Evolutionary conservation across 2,888 invertebrate species (phyloP).

Genomic region (Emmelina monodactyla): DNA sequence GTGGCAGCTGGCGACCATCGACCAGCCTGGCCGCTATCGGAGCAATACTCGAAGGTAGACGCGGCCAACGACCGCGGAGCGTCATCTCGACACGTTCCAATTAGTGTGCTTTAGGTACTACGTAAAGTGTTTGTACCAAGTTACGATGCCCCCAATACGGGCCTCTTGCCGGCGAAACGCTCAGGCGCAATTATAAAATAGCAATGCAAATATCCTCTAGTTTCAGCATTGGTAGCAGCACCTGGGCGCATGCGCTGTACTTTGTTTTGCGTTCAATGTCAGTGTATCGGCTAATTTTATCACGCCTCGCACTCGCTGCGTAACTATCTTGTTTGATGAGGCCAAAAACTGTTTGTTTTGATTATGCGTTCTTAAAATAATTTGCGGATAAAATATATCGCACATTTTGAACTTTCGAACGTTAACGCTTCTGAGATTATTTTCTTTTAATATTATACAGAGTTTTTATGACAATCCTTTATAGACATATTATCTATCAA

Average conservation of each 20-base stretch:
- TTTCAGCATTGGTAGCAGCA: background rate
- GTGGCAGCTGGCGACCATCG: too few species aligned
- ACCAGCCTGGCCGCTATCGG: too few species aligned
- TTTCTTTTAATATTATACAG: too few species aligned
- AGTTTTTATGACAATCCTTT: too few species aligned
- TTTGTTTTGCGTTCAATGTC: constrained; percentile 66
- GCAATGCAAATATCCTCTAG: background rate
- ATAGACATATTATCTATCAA: too few species aligned
- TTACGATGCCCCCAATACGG: constrained; percentile 29
- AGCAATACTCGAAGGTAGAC: background rate
- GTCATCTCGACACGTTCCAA: constrained; percentile 32
- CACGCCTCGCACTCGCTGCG: constrained; percentile 48
- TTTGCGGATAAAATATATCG: background rate
- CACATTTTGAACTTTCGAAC: too few species aligned
- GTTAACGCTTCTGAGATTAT: too few species aligned
- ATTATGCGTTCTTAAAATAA: constrained; percentile 1
- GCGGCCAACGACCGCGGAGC: constrained; percentile 26
- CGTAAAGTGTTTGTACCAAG: constrained; percentile 19
- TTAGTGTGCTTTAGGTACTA: constrained; percentile 27
- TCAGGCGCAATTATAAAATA: background rate
- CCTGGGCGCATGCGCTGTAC: constrained; percentile 41
- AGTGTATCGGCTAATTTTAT: constrained; percentile 64
- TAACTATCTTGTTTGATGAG: constrained; percentile 49
- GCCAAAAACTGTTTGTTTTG: constrained; percentile 1
- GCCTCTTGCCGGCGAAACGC: constrained; percentile 22